Evolutionary conservation across 2,113 vertebrate genomes (phyloP).

Genomic region (Ochotona curzoniae): DNA sequence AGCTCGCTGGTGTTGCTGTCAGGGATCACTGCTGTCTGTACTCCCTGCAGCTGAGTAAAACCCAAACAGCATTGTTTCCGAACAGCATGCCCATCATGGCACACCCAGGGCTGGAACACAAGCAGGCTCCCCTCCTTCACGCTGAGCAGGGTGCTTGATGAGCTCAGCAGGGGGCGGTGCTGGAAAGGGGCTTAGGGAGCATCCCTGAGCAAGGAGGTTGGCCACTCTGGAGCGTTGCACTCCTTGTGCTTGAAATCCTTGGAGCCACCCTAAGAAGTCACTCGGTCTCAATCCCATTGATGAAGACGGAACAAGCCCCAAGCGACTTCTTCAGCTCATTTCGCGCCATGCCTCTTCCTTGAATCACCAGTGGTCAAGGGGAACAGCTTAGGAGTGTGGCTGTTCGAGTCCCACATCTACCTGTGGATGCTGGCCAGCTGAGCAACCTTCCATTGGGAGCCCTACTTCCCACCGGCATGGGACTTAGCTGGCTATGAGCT

Average conservation of each 20-base stretch:
- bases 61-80: not conserved
- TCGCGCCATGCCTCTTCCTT: no score
- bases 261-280: not conserved
- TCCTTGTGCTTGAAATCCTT: not conserved
- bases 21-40: not conserved
- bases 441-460: not conserved
- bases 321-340: not conserved
- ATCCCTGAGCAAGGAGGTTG: not conserved
- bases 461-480: not conserved
- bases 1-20: not conserved
- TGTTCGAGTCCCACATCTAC: not conserved
- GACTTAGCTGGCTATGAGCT: not conserved
- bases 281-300: not conserved
- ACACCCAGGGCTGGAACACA: not conserved
- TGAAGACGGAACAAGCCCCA: not conserved
- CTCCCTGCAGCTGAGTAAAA: constrained; percentile 42
- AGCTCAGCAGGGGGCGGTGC: not conserved
- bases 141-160: not conserved
- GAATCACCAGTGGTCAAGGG: not conserved
- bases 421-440: not conserved
- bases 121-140: not conserved
- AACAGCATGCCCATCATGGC: not conserved
- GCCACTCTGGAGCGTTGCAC: not conserved
- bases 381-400: not conserved
- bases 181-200: no score